These are phyloP conservation scores for Ceratotherium simum DNA, from an alignment of 2,113 vertebrate genomes.

Conservation along the genomic window DNA sequence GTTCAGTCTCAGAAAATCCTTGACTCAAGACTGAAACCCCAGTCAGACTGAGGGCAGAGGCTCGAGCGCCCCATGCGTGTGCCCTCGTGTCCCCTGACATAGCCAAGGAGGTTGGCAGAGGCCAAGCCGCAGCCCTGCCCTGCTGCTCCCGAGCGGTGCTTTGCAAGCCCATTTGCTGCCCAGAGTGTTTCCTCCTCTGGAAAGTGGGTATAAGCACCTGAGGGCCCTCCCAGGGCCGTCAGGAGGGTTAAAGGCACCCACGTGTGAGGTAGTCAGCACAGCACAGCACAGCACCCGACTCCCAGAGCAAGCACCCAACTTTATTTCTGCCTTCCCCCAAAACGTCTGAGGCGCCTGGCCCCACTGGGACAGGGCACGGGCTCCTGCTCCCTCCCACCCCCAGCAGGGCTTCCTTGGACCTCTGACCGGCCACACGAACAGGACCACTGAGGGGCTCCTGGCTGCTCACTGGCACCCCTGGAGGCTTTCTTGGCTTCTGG, in stretches of 20 bases:
- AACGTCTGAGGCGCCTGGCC: background rate
- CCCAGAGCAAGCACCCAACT: background rate
- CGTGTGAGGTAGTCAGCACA: background rate
- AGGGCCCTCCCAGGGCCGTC: background rate
- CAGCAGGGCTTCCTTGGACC: background rate
- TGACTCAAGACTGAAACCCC: background rate
- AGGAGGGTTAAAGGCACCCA: background rate
- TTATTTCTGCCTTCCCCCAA: conserved; percentile 49
- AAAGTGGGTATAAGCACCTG: background rate
- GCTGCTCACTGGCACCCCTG: background rate
- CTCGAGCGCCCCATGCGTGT: rapidly evolving
- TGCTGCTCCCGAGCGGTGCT: background rate
- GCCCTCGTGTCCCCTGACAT: background rate
- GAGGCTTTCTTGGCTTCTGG: background rate
- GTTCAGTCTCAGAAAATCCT: background rate
- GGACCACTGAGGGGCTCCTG: background rate
- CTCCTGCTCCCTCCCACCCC: background rate
- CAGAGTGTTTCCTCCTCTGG: background rate
- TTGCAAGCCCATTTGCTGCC: rapidly evolving
- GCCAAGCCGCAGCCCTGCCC: background rate
- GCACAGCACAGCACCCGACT: background rate
- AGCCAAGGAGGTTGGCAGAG: background rate
- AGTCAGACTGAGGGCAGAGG: background rate
- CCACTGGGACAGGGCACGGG: background rate
- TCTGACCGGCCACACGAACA: background rate